A percentile compares a stretch with the other conserved stretches of the same genome.
Conservation (phyloP, 2,888 invertebrate species). For the Neelides folsomi region DNA sequence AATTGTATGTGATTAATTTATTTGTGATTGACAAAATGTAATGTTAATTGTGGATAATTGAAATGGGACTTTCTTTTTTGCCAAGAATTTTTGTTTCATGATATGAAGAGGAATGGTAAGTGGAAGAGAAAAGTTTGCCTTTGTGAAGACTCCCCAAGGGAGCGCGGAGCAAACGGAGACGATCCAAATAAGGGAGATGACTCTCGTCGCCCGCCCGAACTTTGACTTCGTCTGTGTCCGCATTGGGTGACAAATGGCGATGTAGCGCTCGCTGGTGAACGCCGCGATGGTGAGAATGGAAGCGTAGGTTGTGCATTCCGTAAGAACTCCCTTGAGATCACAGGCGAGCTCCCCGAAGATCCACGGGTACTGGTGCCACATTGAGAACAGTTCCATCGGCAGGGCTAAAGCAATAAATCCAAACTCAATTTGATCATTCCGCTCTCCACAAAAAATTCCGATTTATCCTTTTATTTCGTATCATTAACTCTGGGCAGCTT, state of each 20-base stretch:
- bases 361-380: conserved; percentile 41
- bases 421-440: too few relatives aligned
- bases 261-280: conserved; percentile 38
- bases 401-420: conserved; percentile 36
- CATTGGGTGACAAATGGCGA: conserved; percentile 41
- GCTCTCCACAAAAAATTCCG: too few relatives aligned
- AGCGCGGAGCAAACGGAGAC: conserved; percentile 37
- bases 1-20: too few relatives aligned
- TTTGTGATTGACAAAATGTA: too few relatives aligned
- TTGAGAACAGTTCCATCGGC: conserved; percentile 39
- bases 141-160: conserved; percentile 35
- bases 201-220: conserved; percentile 36
- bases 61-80: too few relatives aligned
- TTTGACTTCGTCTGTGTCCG: conserved; percentile 35
- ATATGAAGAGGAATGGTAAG: too few relatives aligned
- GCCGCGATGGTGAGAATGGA: conserved; percentile 41
- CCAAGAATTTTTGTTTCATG: too few relatives aligned
- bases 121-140: conserved; percentile 12
- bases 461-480: too few relatives aligned
- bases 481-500: too few relatives aligned
- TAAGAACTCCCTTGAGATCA: conserved; percentile 39
- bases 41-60: too few relatives aligned
- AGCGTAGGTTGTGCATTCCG: conserved; percentile 41
- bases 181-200: conserved; percentile 40
- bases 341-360: conserved; percentile 39